Base-by-base conservation (phyloP, 2,888 invertebrate genomes). In the Oligia latruncula region DNA sequence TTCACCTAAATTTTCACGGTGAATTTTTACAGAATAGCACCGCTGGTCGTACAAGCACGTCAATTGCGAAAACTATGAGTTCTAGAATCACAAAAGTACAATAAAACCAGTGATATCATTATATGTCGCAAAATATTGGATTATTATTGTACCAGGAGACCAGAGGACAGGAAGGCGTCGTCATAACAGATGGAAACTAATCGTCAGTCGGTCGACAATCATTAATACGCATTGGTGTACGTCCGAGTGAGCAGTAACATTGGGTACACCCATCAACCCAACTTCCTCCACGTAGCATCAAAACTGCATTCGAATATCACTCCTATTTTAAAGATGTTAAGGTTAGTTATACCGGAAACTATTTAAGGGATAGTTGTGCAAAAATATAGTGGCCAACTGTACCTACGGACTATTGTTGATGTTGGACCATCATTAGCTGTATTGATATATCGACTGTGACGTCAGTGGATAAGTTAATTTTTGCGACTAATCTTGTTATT, bases 201-300 rank as follows among this genome's bases (percentile, higher is more conserved):
- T 96, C 94, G 94, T 88, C 81, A 88, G 89, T 89, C 90, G 90
- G 92, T 92, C 92, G 87, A 86, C 90, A 84, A 95, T 96, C 96
- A 96, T 96, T 96, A 96, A 96, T 96, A 95, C 93, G 88, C 92
- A 95, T 96, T 92, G 92, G 89, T 87, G 87, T 91, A 95, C 94
- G 96, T 94, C 90, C 96, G 95, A 96, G 87, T 93, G 92, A 93
- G 83, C 95, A 92, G 88, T 91, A 89, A 91, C 92, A 92, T 88
- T 90, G 84, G 73, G 87, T 89, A 93, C 91, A 90, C 82, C 86
- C 81, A 74, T 64, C 84, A 49, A 77, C 80, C 77, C 29, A 92
- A 87, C 71, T 84, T 77, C 23, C n/a, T 83, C 29, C 62, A 60
- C 35, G 15, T 40, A 70, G 20, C 29, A 35, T 2, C 0, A 20